Conservation (phyloP, 2,113 vertebrate species). For the Upupa epops region DNA sequence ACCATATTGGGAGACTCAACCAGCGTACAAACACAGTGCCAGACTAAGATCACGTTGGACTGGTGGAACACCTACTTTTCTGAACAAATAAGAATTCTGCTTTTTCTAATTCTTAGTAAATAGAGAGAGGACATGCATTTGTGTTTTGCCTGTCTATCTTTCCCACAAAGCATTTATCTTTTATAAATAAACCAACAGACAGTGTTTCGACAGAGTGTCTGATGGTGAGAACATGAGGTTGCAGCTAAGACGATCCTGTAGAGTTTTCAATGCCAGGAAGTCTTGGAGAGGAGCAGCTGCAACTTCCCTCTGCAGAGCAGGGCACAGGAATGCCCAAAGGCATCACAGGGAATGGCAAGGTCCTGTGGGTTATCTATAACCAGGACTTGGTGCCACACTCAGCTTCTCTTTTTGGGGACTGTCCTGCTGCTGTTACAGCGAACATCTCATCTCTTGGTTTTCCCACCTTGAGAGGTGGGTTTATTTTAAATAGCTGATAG, state of each 20-base stretch:
- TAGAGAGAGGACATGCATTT: not conserved
- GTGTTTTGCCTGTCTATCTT: constrained; percentile 6
- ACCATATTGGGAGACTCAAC: not conserved
- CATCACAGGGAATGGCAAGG: not conserved
- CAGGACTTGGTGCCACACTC: not conserved
- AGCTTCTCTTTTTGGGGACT: not conserved
- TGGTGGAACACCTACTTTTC: constrained; percentile 7
- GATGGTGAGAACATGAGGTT: not conserved
- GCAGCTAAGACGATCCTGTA: not conserved
- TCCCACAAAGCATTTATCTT: not conserved
- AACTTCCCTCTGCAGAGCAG: not conserved
- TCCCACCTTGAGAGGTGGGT: not conserved
- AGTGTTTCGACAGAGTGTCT: not conserved
- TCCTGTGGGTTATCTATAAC: not conserved
- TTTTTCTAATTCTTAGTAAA: constrained; percentile 31
- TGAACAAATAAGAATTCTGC: not conserved
- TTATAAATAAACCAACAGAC: not conserved
- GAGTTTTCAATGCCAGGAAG: not conserved
- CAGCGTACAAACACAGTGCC: not conserved
- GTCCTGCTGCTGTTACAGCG: not conserved
- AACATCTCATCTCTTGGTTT: not conserved
- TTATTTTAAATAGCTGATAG: not conserved
- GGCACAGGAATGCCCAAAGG: not conserved
- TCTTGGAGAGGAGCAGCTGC: not conserved
- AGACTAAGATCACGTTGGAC: not conserved